Evolutionary conservation across 2,113 vertebrate species (phyloP).

Genomic region (Deroptyus accipitrinus): DNA sequence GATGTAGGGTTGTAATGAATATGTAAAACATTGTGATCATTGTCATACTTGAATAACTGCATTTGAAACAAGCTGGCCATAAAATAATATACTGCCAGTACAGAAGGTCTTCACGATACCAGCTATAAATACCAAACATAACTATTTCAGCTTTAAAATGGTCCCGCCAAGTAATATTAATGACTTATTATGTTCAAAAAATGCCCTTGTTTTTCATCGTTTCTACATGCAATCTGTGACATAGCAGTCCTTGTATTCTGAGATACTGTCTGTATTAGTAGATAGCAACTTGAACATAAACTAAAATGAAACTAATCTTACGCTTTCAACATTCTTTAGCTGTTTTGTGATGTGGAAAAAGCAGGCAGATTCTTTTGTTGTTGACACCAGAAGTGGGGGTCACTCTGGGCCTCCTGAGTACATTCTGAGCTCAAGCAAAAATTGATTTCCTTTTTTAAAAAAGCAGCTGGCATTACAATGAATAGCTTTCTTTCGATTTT

Average conservation of each 20-base stretch:
- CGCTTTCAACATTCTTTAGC: slow-evolving; percentile 67
- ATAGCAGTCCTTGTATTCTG: slow-evolving; percentile 20
- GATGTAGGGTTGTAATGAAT: slow-evolving; percentile 58
- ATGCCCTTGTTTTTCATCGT: background rate
- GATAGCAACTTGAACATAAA: slow-evolving; percentile 67
- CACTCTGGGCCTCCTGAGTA: slow-evolving; percentile 69
- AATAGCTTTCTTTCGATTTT: slow-evolving; percentile 83
- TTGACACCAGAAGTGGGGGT: slow-evolving; percentile 77
- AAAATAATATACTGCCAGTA: slow-evolving; percentile 69
- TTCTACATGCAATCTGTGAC: background rate
- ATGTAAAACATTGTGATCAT: slow-evolving; percentile 68
- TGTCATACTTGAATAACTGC: slow-evolving; percentile 62
- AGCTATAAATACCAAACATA: slow-evolving; percentile 69
- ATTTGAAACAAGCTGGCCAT: slow-evolving; percentile 67
- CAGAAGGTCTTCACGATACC: slow-evolving; percentile 54
- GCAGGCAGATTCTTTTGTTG: slow-evolving; percentile 73
- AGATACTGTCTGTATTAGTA: slow-evolving; percentile 38
- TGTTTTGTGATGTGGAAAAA: slow-evolving; percentile 68
- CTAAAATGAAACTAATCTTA: slow-evolving; percentile 72
- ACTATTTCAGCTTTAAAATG: slow-evolving; percentile 71
- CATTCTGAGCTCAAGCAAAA: slow-evolving; percentile 79
- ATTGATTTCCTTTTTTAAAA: slow-evolving; percentile 82
- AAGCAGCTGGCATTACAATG: slow-evolving; percentile 83
- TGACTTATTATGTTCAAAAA: background rate
- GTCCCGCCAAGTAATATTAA: slow-evolving; percentile 60